phyloP scores from a whole-genome alignment of 1,140 invertebrate genomes.

The Drosophila nasuta region DNA sequence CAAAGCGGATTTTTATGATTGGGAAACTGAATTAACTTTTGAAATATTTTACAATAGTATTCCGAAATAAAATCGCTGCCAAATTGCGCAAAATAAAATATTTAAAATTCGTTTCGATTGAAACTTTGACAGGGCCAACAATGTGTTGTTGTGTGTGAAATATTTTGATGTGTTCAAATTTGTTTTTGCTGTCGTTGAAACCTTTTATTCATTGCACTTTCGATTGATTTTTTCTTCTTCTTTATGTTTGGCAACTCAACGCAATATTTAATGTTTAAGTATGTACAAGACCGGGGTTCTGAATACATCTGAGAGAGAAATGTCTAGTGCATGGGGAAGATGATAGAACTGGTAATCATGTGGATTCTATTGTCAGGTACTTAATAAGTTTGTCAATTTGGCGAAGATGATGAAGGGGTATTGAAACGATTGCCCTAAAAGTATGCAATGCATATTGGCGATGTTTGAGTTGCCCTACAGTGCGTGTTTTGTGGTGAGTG shows the following conservation, averaged over 20 bases:
- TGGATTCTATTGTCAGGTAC: constrained; percentile 82
- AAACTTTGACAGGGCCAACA: constrained; percentile 9
- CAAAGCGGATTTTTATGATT: not conserved
- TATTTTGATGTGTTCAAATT: constrained; percentile 45
- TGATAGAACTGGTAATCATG: constrained; percentile 22
- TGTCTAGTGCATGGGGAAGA: not conserved
- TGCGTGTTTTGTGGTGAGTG: constrained; percentile 13
- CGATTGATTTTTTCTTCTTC: constrained; percentile 41
- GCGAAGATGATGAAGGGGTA: constrained; percentile 1
- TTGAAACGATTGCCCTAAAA: constrained; percentile 36
- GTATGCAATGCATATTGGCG: constrained; percentile 44
- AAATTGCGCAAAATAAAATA: constrained; percentile 34
- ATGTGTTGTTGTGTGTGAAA: constrained; percentile 22
- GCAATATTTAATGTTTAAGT: constrained; percentile 35
- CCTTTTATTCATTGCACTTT: constrained; percentile 61
- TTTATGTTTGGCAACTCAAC: constrained; percentile 40
- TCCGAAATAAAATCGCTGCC: constrained; percentile 1
- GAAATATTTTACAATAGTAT: constrained; percentile 76
- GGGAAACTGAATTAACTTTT: not conserved
- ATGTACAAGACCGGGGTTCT: constrained; percentile 57
- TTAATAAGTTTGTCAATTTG: constrained; percentile 67
- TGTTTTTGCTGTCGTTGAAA: constrained; percentile 64
- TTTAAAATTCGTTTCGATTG: constrained; percentile 59
- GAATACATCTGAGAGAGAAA: not conserved
- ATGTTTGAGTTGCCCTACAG: constrained; percentile 54